Conservation (phyloP, 2,888 invertebrate genomes). For the Rhimphoctona megacephalus region DNA sequence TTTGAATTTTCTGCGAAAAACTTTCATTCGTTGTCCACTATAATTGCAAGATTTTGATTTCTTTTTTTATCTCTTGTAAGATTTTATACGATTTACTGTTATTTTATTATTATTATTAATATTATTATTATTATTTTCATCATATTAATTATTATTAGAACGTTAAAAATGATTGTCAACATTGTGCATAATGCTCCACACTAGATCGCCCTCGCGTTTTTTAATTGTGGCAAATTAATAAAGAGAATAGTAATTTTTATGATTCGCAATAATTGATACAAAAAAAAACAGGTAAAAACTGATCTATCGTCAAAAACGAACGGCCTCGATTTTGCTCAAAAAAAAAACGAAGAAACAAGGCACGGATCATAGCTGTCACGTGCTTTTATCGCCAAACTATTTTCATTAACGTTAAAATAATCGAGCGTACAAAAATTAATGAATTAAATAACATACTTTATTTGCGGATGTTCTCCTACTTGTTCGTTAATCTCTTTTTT, state of each 20-base stretch:
- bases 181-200: constrained; percentile 6
- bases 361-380: not conserved
- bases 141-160: constrained; percentile 58
- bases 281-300: not conserved
- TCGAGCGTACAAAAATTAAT: constrained; percentile 30
- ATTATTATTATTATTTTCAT: constrained; percentile 41
- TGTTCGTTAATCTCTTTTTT: constrained; percentile 42
- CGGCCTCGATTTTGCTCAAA: not conserved
- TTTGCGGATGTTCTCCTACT: constrained; percentile 35
- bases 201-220: constrained; percentile 56
- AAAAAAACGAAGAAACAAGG: not conserved
- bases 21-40: constrained; percentile 12
- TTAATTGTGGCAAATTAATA: constrained; percentile 70
- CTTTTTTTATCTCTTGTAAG: constrained; percentile 70
- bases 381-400: not conserved
- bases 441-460: constrained; percentile 66
- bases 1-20: constrained; percentile 14
- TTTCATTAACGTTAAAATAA: not conserved
- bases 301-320: not conserved
- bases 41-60: constrained; percentile 51
- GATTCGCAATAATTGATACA: constrained; percentile 1
- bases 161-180: not conserved
- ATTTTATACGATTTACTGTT: constrained; percentile 73
- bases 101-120: constrained; percentile 60
- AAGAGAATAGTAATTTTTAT: constrained; percentile 61